Base-by-base conservation (phyloP, 2,888 invertebrate species). In the Aleiodes leptofemur region DNA sequence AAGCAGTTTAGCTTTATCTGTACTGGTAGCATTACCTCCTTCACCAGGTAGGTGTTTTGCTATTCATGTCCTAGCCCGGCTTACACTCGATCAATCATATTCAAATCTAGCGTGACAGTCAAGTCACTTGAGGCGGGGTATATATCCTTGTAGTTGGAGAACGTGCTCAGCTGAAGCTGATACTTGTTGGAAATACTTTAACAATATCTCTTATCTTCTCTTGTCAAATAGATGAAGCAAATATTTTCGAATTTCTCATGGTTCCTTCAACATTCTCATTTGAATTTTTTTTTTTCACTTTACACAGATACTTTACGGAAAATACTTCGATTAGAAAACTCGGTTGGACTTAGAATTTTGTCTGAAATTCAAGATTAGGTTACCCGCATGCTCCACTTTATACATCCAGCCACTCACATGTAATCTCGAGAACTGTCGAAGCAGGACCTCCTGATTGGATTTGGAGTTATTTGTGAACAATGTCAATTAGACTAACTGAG, bases 41-140 rank as follows among this genome's bases (percentile, higher is more conserved):
- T 48, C 64, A 34, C 14, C 13, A 16, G 71, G 56, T 55, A 78
- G 78, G 76, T 80, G 76, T 76, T 79, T 80, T 77, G 78, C 82
- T 82, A 83, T 86, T 83, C 82, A 83, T 80, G 83, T 84, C 82
- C 78, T 70, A 76, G 72, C 73, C 80, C 76, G 77, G 75, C 75
- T 76, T 81, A 80, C 83, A 84, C 84, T 86, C 84, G 78, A 86
- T 86, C 86, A 86, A 86, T 86, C 86, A 86, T 85, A 84, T 84
- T 86, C 84, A 86, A 83, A 86, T 84, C 80, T 81, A 81, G 78
- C 73, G 50, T 38, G 72, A 72, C 69, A 72, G 48, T 50, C 13
- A 13, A 73, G 31, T 56, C 56, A 55, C 57, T 68, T 51, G 51
- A 59, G 13, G 16, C 61, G 43, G 61, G 43, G 61, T 51, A 72